Evolutionary conservation across 2,113 vertebrate species (phyloP).

Genomic region (Pelecanus crispus): DNA sequence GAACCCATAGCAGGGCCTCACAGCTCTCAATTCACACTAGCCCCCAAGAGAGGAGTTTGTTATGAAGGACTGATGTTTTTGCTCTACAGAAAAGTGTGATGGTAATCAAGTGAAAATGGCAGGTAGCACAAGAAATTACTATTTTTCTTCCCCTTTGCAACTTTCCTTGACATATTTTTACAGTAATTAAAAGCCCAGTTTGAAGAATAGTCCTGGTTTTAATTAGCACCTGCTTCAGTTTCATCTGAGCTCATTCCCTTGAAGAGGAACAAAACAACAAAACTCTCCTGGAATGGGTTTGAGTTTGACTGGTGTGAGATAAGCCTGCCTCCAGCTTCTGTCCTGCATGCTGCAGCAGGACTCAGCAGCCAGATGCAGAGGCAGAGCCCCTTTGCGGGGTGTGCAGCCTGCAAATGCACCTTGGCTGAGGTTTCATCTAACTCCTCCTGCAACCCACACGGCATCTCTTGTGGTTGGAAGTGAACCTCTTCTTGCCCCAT

Average conservation of each 20-base stretch:
- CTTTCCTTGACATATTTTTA: conserved; percentile 51
- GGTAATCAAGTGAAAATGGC: conserved; percentile 61
- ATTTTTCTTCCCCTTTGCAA: conserved; percentile 55
- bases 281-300: neutral
- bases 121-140: conserved; percentile 59
- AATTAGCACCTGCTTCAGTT: conserved; percentile 67
- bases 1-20: conserved; percentile 69
- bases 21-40: conserved; percentile 47
- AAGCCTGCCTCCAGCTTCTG: neutral
- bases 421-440: too few relatives aligned
- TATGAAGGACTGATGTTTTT: conserved; percentile 60
- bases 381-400: neutral
- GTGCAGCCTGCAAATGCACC: neutral
- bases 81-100: conserved; percentile 52
- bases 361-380: neutral
- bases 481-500: neutral
- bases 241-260: conserved; percentile 31
- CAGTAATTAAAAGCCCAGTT: conserved; percentile 53
- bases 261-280: conserved; percentile 24
- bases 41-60: conserved; percentile 58
- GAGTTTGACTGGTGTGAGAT: neutral
- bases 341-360: neutral
- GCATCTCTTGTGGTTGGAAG: neutral
- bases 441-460: neutral
- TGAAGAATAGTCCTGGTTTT: conserved; percentile 26